Evolutionary conservation across 2,797 vertebrate genomes (phyloP).

Genomic region (Eremophila alpestris): DNA sequence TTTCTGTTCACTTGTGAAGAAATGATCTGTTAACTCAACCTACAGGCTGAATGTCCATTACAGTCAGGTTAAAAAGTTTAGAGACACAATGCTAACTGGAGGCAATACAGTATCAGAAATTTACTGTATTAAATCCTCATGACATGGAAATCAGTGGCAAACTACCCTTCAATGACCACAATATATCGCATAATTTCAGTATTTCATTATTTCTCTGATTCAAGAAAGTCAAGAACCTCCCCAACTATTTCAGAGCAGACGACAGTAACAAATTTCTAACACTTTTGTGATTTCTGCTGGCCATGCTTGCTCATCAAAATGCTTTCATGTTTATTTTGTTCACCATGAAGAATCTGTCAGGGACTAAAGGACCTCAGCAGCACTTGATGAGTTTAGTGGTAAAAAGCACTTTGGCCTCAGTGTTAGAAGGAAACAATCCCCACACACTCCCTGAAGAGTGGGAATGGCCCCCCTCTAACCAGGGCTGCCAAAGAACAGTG

Average conservation of each 20-base stretch:
- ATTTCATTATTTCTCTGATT: not conserved
- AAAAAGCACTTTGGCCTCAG: not conserved
- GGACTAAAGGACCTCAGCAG: not conserved
- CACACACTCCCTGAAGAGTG: not conserved
- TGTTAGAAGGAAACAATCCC: not conserved
- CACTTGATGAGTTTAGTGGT: not conserved
- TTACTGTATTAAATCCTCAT: not conserved
- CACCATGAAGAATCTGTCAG: not conserved
- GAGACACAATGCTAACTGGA: not conserved
- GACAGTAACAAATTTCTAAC: not conserved
- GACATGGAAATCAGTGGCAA: not conserved
- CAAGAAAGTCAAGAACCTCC: not conserved
- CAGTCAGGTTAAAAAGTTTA: not conserved
- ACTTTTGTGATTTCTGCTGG: not conserved
- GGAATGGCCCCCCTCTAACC: not conserved
- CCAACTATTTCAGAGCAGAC: not conserved
- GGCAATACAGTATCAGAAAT: not conserved
- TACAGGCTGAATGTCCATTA: not conserved
- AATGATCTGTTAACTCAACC: not conserved
- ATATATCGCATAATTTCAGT: not conserved
- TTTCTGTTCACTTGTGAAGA: not conserved
- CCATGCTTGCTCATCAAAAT: not conserved
- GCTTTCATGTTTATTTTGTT: not conserved
- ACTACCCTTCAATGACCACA: fast-evolving
- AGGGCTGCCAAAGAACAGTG: not conserved